phyloP scores from a whole-genome alignment of 2,888 invertebrate species.

The Luffia ferchaultella region DNA sequence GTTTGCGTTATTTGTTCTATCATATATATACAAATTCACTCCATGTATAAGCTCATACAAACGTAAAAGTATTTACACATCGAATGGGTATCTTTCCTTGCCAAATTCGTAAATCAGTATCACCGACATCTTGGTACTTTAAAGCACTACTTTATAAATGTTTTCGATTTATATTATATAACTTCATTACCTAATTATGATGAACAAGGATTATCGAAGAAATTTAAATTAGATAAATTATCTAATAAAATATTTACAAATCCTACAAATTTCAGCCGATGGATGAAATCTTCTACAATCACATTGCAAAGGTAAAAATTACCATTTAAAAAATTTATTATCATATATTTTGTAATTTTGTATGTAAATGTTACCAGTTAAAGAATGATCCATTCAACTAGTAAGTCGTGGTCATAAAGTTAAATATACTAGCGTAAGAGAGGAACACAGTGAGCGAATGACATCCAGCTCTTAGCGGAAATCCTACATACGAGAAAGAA shows the following conservation, averaged over 20 bases:
- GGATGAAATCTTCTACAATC: slow-evolving; percentile 40
- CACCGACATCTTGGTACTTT: slow-evolving; percentile 61
- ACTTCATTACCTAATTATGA: not conserved
- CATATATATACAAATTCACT: slow-evolving; percentile 48
- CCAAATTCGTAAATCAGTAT: slow-evolving; percentile 54
- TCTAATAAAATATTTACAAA: slow-evolving; percentile 20
- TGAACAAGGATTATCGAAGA: not conserved
- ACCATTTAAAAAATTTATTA: slow-evolving; percentile 16
- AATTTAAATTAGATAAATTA: slow-evolving; percentile 1
- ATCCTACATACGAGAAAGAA: no score
- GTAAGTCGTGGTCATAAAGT: no score
- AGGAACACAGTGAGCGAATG: no score
- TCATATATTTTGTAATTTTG: no score
- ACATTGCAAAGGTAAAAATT: slow-evolving; percentile 46
- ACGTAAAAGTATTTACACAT: slow-evolving; percentile 33
- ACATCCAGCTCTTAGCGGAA: no score
- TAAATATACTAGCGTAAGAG: no score
- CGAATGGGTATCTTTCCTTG: slow-evolving; percentile 47
- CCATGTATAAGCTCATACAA: slow-evolving; percentile 37
- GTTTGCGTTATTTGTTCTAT: slow-evolving; percentile 43
- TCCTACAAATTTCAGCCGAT: slow-evolving; percentile 31
- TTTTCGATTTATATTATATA: not conserved
- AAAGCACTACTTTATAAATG: slow-evolving; percentile 29
- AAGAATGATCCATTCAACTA: no score
- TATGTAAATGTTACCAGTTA: no score